Evolutionary conservation across 2,888 invertebrate species (phyloP), one percentile per base, ranked within the genome.

Genomic region (Nesidiocoris tenuis): DNA sequence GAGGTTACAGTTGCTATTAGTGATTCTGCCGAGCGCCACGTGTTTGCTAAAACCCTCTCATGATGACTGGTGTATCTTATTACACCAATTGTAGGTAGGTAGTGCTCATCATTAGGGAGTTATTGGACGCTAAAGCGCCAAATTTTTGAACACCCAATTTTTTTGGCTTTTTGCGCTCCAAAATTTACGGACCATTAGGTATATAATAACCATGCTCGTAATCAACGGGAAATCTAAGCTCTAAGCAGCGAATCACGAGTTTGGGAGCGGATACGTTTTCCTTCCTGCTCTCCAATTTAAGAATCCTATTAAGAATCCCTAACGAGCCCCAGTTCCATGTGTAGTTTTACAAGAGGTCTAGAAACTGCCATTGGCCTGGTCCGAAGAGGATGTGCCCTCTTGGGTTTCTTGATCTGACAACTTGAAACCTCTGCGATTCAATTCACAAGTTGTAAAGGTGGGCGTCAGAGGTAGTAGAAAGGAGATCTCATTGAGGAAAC

Each of bases 51-150:
- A 61, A 25, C 54, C 18, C 19, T 61, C 61, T 39, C 39, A 61
- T 72, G 61, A 54, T 72, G 61, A 72, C 72, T 39, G 54, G 21
- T 18, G 24, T 61, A 72, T 72, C 72, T 61, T 61, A 61, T 72
- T 72, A 72, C 72, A 39, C n/a, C n/a, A 72, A 39, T 72, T 61
- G 72, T 25, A 72, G 61, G n/a, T n/a, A n/a, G n/a, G n/a, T n/a
- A n/a, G n/a, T n/a, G n/a, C n/a, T n/a, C n/a, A n/a, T n/a, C n/a
- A n/a, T n/a, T n/a, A n/a, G n/a, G n/a, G n/a, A n/a, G n/a, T n/a
- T n/a, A n/a, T n/a, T n/a, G n/a, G n/a, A n/a, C n/a, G n/a, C n/a
- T n/a, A n/a, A n/a, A n/a, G n/a, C n/a, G n/a, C n/a, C n/a, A n/a
- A n/a, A n/a, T n/a, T n/a, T n/a, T n/a, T n/a, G n/a, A n/a, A n/a